Evolutionary conservation across 2,888 invertebrate genomes (phyloP).

Genomic region (Parnassius glacialis): DNA sequence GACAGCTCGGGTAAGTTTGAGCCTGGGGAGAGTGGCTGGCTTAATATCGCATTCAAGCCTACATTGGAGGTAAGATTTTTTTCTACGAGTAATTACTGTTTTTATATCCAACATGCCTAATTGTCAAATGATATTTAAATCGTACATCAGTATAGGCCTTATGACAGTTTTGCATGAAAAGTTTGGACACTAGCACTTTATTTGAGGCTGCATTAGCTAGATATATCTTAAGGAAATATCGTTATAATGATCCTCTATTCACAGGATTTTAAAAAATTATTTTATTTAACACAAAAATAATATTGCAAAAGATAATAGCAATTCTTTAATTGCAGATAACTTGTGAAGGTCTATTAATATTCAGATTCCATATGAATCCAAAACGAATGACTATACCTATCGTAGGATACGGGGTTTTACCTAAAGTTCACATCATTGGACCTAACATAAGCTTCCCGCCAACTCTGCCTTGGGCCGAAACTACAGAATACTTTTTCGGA

Average conservation of each 20-base stretch:
- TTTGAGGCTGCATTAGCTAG: too few species aligned
- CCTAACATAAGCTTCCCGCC: slow-evolving; percentile 81
- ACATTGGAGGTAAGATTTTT: slow-evolving; percentile 52
- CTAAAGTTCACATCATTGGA: slow-evolving; percentile 74
- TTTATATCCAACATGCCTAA: too few species aligned
- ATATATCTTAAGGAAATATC: too few species aligned
- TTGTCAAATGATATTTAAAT: too few species aligned
- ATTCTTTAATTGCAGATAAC: slow-evolving; percentile 49
- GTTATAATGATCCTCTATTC: too few species aligned
- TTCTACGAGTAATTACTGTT: too few species aligned
- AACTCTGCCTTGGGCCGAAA: slow-evolving; percentile 82
- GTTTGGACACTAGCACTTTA: too few species aligned
- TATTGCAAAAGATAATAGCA: neutral
- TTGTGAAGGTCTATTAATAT: slow-evolving; percentile 65
- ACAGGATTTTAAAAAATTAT: too few species aligned
- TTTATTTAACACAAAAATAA: too few species aligned
- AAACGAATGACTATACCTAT: slow-evolving; percentile 69
- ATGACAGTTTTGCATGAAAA: too few species aligned
- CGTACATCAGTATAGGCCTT: too few species aligned
- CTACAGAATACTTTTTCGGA: slow-evolving; percentile 79
- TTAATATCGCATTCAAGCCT: slow-evolving; percentile 82
- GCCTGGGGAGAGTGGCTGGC: slow-evolving; percentile 71
- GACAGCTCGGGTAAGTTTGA: slow-evolving; percentile 70
- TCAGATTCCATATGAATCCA: slow-evolving; percentile 75
- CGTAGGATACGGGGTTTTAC: slow-evolving; percentile 76